Conservation (phyloP, 2,113 vertebrate species). For the Rhinogobius similis region DNA sequence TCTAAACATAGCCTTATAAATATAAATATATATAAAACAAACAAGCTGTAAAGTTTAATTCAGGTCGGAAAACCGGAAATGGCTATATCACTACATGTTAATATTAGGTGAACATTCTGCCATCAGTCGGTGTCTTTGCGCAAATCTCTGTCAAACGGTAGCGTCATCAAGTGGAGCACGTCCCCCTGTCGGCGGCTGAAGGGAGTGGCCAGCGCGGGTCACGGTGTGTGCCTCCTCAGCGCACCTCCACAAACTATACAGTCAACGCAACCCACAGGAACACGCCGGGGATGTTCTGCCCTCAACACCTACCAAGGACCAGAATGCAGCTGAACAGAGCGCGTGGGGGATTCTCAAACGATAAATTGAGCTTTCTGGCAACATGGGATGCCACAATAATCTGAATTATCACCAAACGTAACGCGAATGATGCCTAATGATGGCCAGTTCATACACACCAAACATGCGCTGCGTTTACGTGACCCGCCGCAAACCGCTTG, state of each 20-base stretch:
- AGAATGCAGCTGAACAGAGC: neutral
- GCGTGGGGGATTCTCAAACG: neutral
- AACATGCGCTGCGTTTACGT: neutral
- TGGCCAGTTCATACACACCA: neutral
- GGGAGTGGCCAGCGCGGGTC: constrained; percentile 54
- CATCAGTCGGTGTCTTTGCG: constrained; percentile 4
- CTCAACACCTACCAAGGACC: constrained; percentile 3
- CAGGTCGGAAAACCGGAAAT: neutral
- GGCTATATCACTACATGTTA: neutral
- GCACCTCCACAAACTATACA: constrained; percentile 21
- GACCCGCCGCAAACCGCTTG: neutral
- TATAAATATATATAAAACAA: too few relatives aligned
- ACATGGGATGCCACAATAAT: constrained; percentile 24
- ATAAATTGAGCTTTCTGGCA: neutral
- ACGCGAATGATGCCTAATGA: constrained; percentile 2
- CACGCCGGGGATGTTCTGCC: neutral
- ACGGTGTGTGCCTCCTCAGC: constrained; percentile 39
- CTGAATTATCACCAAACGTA: constrained; percentile 1
- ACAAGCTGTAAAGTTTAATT: neutral
- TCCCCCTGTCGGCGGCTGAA: constrained; percentile 50
- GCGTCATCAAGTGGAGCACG: constrained; percentile 31
- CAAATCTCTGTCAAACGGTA: constrained; percentile 9
- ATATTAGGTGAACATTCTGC: neutral
- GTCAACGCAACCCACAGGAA: neutral
- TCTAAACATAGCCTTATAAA: neutral